Percentiles rank a stretch among this genome's conserved stretches.
Conservation (phyloP, 2,113 vertebrate genomes). For the Cisticola juncidis region DNA sequence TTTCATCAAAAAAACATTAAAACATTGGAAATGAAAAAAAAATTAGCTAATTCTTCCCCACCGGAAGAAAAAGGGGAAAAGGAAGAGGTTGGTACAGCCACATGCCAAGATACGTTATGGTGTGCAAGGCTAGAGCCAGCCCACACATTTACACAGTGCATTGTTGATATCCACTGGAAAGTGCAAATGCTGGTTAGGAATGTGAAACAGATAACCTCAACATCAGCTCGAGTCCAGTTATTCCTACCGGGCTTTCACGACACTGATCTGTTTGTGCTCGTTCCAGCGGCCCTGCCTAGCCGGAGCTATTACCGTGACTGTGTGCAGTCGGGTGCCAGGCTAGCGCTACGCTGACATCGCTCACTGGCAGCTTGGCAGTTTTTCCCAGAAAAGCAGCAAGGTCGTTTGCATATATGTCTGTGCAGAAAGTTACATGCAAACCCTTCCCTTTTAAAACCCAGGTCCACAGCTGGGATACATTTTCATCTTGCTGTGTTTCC, state of each 20-base stretch:
- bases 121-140: not conserved
- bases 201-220: conserved; percentile 32
- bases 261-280: conserved; percentile 42
- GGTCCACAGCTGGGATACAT: not conserved
- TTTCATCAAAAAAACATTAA: not conserved
- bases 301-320: conserved; percentile 2
- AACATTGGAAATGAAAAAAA: not conserved
- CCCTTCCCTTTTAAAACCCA: not conserved
- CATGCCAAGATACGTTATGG: conserved; percentile 19
- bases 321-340: not conserved
- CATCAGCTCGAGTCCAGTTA: conserved; percentile 8
- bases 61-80: not conserved
- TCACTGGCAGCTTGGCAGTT: not conserved
- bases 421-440: not conserved
- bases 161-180: conserved; percentile 24
- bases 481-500: not conserved
- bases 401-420: not conserved
- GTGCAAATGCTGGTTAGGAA: conserved; percentile 30
- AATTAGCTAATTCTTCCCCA: not conserved
- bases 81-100: not conserved
- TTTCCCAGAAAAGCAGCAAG: not conserved
- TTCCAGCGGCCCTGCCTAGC: not conserved
- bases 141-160: not conserved
- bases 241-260: not conserved
- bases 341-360: not conserved